Percentiles rank a stretch among this genome's conserved stretches.
phyloP scores from a whole-genome alignment of 37 sponge, comb jelly and placozoan species.

The Haliclona indistincta region DNA sequence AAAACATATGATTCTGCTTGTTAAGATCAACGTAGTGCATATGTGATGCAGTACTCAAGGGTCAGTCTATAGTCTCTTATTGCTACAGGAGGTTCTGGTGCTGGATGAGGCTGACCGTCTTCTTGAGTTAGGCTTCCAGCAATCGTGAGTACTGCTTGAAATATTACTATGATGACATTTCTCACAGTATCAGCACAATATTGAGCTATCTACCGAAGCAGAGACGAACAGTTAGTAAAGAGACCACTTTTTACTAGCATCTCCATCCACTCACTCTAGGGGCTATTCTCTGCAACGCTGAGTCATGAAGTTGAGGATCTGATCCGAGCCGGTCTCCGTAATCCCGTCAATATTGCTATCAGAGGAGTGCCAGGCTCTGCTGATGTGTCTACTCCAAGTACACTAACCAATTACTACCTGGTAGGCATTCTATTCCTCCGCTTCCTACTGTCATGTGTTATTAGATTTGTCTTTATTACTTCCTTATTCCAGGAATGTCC shows the following conservation, averaged over 20 bases:
- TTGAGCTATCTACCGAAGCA: conserved; percentile 91
- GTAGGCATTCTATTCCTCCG: conserved; percentile 18
- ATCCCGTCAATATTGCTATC: conserved; percentile 87
- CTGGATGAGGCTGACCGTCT: conserved; percentile 97
- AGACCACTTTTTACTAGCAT: not conserved
- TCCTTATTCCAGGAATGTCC: conserved; percentile 16
- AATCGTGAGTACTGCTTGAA: conserved; percentile 30
- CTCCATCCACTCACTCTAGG: conserved; percentile 22
- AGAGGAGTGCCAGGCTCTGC: conserved; percentile 21
- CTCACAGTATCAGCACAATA: conserved; percentile 69
- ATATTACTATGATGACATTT: not conserved
- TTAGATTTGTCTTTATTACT: too few relatives aligned
- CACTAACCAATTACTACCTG: conserved; percentile 78
- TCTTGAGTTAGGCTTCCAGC: conserved; percentile 89
- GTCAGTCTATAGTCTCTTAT: too few relatives aligned
- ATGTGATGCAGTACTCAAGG: too few relatives aligned
- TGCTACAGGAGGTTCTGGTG: conserved; percentile 79
- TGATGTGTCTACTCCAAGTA: conserved; percentile 49
- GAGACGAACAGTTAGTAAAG: conserved; percentile 63
- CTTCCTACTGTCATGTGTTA: not conserved
- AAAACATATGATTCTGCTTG: too few relatives aligned
- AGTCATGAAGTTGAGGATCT: conserved; percentile 83
- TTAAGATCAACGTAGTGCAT: too few relatives aligned
- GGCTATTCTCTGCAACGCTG: conserved; percentile 97
- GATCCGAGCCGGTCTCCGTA: conserved; percentile 89